A percentile compares a stretch with the other conserved stretches of the same genome.
Conservation (phyloP, 2,888 invertebrate genomes). For the Zonitis immaculata region DNA sequence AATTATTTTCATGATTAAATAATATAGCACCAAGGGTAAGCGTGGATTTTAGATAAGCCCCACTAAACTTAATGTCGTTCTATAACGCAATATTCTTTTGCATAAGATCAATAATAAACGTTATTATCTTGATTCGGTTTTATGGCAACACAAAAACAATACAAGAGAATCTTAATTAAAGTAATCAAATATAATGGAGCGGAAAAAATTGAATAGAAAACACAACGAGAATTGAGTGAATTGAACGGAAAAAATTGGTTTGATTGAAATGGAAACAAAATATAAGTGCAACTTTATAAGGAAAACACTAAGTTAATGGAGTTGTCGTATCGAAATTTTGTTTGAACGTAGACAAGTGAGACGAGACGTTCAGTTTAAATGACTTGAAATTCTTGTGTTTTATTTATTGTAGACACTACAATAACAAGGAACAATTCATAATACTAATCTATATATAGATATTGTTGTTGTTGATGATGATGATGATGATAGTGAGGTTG, state of each 20-base stretch:
- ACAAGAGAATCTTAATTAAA: slow-evolving; percentile 9
- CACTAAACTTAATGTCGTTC: slow-evolving; percentile 9
- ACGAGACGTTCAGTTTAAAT: background rate
- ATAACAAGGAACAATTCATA: slow-evolving; percentile 13
- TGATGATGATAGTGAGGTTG: background rate
- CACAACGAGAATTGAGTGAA: background rate
- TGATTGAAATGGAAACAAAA: background rate
- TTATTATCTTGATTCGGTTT: slow-evolving; percentile 4
- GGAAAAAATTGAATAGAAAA: background rate
- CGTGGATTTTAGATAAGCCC: slow-evolving; percentile 7
- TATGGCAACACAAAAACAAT: background rate
- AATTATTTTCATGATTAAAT: slow-evolving; percentile 1
- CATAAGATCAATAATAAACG: slow-evolving; percentile 18
- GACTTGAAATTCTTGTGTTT: slow-evolving; percentile 14
- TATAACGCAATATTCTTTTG: slow-evolving; percentile 17
- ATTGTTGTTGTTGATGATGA: background rate
- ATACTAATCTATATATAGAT: slow-evolving; percentile 11
- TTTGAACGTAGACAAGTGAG: background rate
- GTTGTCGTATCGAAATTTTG: slow-evolving; percentile 12
- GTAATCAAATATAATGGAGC: background rate
- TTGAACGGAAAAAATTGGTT: background rate
- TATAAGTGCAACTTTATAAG: slow-evolving; percentile 8
- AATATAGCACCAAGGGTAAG: background rate
- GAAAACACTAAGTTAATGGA: slow-evolving; percentile 13
- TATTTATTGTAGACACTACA: slow-evolving; percentile 12